Base-by-base conservation (phyloP, 2,888 invertebrate genomes). In the Philereme transversata region DNA sequence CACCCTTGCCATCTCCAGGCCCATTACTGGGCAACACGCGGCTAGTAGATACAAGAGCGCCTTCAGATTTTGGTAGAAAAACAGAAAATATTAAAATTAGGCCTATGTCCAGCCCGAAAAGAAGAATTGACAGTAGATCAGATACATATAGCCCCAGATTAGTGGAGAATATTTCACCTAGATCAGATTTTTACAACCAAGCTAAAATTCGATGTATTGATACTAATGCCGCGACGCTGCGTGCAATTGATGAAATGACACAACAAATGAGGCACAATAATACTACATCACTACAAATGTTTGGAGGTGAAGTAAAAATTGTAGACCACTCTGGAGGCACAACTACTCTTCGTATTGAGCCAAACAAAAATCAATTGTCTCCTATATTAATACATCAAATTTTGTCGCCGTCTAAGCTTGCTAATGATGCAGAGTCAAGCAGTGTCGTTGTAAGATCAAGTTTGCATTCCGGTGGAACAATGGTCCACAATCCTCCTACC, bases 391-490 rank as follows among this genome's bases (percentile, higher is more conserved):
- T 92, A 68, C 93, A 91, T 54, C 90, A 89, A 75, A 90, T 85
- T 70, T 81, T 91, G 71, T 89, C 90, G 44, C 92, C 93, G 53
- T 91, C 92, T 50, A 88, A 87, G 79, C 78, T 87, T 51, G 74
- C 70, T 10, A 86, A 80, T 68, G 91, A 90, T 54, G 76, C 82
- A 22, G 94, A 95, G 79, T 93, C 94, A 10, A 94, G 95, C 63
- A 95, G 94, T 58, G 94, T 96, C 65, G 96, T 97, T 64, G 96
- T 97, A 22, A 95, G 96, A 74, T 96, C 97, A 0, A 96, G 96
- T 0, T 87, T 97, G 58, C 95, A 97, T 76, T 97, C 97, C 0
- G 97, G 97, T 36, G 97, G 97, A 10, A 97, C 96, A n/a, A 95
- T 95, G 77, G 93, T 94, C 47, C 94, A 94, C 75, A 93, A 94